Evolutionary conservation across 2,113 vertebrate genomes (phyloP).

Genomic region (Pelodiscus sinensis): DNA sequence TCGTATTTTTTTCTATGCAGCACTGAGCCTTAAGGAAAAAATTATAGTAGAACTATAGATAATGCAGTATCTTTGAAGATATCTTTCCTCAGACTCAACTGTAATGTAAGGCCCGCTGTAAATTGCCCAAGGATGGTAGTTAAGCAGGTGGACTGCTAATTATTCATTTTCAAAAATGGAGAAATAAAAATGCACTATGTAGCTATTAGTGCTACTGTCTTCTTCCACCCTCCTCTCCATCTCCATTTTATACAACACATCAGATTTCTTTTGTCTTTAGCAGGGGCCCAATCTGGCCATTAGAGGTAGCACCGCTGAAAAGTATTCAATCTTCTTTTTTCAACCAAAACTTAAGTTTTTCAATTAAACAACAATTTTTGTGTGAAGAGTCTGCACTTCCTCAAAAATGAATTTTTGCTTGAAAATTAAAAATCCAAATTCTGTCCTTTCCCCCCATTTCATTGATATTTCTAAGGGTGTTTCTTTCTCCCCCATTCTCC

Average conservation of each 20-base stretch:
- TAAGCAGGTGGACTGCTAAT: neutral
- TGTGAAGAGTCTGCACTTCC: neutral
- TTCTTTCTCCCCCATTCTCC: neutral
- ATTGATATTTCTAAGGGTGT: neutral
- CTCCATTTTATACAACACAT: neutral
- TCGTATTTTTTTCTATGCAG: neutral
- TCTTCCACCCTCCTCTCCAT: neutral
- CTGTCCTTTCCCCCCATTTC: fast-evolving
- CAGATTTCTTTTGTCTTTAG: neutral
- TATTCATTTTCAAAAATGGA: neutral
- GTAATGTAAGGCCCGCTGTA: neutral
- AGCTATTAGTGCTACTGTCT: neutral
- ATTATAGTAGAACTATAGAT: neutral
- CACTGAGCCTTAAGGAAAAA: neutral
- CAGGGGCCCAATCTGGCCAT: neutral
- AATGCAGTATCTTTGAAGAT: neutral
- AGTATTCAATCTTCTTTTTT: neutral
- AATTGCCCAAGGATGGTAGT: neutral
- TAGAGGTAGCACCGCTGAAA: neutral
- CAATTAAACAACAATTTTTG: neutral
- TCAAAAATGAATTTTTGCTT: neutral
- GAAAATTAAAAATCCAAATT: neutral
- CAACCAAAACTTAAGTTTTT: fast-evolving
- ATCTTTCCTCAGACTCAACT: neutral
- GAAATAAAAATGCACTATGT: neutral